Conservation (phyloP, 2,888 invertebrate genomes). For the Tipula lateralis region DNA sequence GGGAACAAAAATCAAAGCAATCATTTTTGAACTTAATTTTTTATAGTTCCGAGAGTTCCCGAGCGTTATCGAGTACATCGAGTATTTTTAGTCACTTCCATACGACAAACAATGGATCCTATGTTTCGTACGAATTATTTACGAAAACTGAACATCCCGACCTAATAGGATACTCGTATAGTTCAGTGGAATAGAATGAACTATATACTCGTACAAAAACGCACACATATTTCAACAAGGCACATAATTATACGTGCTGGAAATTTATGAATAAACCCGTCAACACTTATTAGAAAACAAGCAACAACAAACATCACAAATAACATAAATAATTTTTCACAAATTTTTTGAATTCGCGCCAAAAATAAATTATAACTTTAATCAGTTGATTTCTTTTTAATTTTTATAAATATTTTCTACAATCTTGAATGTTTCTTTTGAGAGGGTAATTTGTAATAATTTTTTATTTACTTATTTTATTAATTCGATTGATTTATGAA, state of each 20-base stretch:
- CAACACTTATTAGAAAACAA: background rate
- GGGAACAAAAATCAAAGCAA: too few relatives aligned
- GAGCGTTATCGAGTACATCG: too few relatives aligned
- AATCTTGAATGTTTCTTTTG: background rate
- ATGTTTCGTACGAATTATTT: too few relatives aligned
- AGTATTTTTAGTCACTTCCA: too few relatives aligned
- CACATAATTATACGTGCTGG: background rate
- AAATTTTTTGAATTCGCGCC: background rate
- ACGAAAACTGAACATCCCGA: too few relatives aligned
- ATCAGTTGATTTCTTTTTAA: background rate
- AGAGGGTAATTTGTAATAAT: background rate
- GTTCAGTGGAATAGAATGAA: background rate
- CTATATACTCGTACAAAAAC: background rate
- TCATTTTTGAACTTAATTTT: too few relatives aligned
- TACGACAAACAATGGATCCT: too few relatives aligned
- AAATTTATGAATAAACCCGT: constrained; percentile 19
- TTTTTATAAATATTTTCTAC: background rate
- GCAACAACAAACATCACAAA: background rate
- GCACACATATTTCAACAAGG: background rate
- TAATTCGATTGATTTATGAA: background rate
- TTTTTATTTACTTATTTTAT: background rate
- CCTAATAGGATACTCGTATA: background rate
- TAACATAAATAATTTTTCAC: constrained; percentile 13
- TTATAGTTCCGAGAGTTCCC: too few relatives aligned
- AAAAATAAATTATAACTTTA: background rate